Evolutionary conservation across 1,140 invertebrate genomes (phyloP), one percentile per base, ranked within the genome.

Genomic region (Sycobia sp.): DNA sequence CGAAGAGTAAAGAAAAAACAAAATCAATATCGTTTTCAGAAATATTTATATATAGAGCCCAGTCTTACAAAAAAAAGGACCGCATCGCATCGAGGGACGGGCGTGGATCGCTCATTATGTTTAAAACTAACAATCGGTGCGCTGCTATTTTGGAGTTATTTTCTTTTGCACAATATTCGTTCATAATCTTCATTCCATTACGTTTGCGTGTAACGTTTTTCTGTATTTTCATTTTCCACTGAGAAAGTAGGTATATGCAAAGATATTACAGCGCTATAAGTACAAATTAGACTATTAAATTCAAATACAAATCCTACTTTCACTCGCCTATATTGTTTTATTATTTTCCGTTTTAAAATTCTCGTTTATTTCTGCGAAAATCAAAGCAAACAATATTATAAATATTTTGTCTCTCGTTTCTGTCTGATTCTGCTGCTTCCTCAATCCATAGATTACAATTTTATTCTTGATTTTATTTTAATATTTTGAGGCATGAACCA

Each of bases 11-110:
- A 58, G 29, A 65, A 67, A 69, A 58, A 47, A 67, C 47, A 61
- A 58, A 39, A 62, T 58, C 14, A 44, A 49, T 43, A 41, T 75
- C 71, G 77, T 77, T 78, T 81, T 80, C 72, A 80, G 71, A 77
- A 80, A 73, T 78, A 78, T 81, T 80, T 82, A 80, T 82, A 79
- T 81, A 80, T 82, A 78, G 71, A 76, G 80, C 80, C 80, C 80
- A 82, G 80, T 82, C 79, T 82, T 82, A 82, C 80, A 82, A 82
- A 76, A 77, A 79, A 78, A 79, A 73, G 80, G 73, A 80, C 75
- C 77, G 77, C 74, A 78, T 79, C 72, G 73, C 76, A 77, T 70
- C 69, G 77, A 72, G 73, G 78, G 78, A 81, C 76, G 79, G 78
- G 78, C 77, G 75, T 76, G 73, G 71, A 77, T 78, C 75, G 73